phyloP scores from a whole-genome alignment of 2,888 invertebrate species.

The Cantharis rufa region DNA sequence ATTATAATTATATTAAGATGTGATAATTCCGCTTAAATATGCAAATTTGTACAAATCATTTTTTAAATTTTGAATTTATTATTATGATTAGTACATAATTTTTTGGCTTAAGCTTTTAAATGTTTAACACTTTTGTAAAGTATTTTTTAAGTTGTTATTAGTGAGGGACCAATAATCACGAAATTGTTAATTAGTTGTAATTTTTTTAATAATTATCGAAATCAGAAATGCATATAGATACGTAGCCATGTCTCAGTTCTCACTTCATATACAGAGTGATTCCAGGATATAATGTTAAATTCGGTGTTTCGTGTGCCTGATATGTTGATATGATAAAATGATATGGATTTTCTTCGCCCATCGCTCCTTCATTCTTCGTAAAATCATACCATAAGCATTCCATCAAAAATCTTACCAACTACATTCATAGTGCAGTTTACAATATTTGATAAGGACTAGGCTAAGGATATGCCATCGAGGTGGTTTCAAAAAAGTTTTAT shows the following conservation, averaged over 20 bases:
- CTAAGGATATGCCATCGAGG: neutral
- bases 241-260: neutral
- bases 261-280: neutral
- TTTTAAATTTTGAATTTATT: neutral
- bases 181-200: neutral
- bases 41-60: neutral
- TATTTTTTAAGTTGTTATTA: neutral
- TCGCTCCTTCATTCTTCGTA: neutral
- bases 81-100: neutral
- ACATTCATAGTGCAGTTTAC: neutral
- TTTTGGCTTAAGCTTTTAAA: neutral
- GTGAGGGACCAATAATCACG: neutral
- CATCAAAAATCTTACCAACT: neutral
- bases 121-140: neutral
- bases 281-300: neutral
- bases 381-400: neutral
- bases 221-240: neutral
- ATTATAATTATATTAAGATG: neutral
- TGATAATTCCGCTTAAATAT: neutral
- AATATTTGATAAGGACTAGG: neutral
- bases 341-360: neutral
- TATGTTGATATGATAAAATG: neutral
- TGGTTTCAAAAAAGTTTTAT: neutral
- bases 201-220: neutral
- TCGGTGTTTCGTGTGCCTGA: neutral